Conservation (phyloP, 2,797 vertebrate species). For the Gila robusta region DNA sequence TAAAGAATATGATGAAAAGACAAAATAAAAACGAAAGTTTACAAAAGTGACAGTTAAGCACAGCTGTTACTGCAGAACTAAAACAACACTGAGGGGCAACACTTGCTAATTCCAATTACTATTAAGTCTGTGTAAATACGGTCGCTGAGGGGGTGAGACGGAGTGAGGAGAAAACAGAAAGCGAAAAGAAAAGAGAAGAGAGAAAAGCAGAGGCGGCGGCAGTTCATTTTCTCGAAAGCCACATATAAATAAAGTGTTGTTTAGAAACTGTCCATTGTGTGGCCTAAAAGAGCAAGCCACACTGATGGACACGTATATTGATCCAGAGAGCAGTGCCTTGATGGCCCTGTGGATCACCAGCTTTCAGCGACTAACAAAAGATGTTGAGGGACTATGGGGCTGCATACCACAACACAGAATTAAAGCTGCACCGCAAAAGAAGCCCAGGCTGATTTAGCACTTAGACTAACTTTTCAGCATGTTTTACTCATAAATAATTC, state of each 20-base stretch:
- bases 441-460: constrained; percentile 41
- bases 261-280: constrained; percentile 78
- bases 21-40: not conserved
- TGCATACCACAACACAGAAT: constrained; percentile 68
- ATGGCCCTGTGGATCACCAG: constrained; percentile 75
- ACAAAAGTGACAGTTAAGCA: constrained; percentile 4
- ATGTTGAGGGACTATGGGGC: constrained; percentile 75
- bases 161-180: constrained; percentile 30
- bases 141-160: constrained; percentile 25
- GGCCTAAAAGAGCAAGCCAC: constrained; percentile 71
- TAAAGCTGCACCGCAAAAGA: constrained; percentile 45
- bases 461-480: constrained; percentile 11
- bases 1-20: not conserved
- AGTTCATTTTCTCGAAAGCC: constrained; percentile 78
- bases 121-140: constrained; percentile 59
- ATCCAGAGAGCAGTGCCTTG: constrained; percentile 78
- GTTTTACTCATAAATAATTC: constrained; percentile 23
- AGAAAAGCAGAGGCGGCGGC: constrained; percentile 66
- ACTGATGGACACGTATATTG: constrained; percentile 84
- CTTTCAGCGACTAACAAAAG: constrained; percentile 80
- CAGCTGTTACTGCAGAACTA: constrained; percentile 17
- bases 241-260: constrained; percentile 80
- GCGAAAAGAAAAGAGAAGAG: constrained; percentile 44
- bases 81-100: constrained; percentile 15
- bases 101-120: constrained; percentile 55